Base-by-base conservation (phyloP, 2,888 invertebrate species). In the Pterobdella sp. region DNA sequence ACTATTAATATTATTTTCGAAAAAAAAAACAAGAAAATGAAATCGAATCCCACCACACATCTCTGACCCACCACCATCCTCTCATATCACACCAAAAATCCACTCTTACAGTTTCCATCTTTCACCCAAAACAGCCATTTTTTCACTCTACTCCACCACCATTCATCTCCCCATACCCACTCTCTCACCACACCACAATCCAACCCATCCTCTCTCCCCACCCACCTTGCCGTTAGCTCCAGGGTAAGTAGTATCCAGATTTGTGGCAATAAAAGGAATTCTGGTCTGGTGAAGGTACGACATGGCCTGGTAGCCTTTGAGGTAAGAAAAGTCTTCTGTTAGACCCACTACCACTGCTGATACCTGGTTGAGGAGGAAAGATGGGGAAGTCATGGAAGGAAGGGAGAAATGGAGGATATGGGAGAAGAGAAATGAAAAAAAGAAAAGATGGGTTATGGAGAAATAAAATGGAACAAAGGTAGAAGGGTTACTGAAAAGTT, bases 161-260 rank as follows among this genome's bases (percentile, higher is more conserved):
- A 14, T 42, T 22, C 49, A 7, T 22, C 49, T 42, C 49, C 49
- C 49, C 49, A 42, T 42, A 42, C 49, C 7, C 49, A 42, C 49
- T 42, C 49, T 42, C 7, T 14, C 49, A 42, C 49, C 7, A n/a
- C n/a, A n/a, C n/a, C n/a, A n/a, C n/a, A n/a, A n/a, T n/a, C n/a
- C 49, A 42, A 42, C 49, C 49, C 49, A 42, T 22, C 49, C 22
- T 42, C 22, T 22, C 49, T 14, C 22, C 10, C n/a, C 60, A 22
- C 10, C 60, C n/a, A 56, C 60, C 60, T 56, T 56, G 4, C 60
- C 60, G 26, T 56, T n/a, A 56, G 60, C 7, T 56, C 60, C 60
- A 22, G 60, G 60, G n/a, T 14, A 56, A 22, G 4, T 56, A 3
- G 14, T 4, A 22, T 56, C 60, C 60, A 4, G 4, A 56, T 56